A percentile compares a stretch with the other conserved stretches of the same genome.
These are phyloP conservation scores for Platyscelio sp. DNA, from an alignment of 2,888 invertebrate species.

Conservation along the genomic window DNA sequence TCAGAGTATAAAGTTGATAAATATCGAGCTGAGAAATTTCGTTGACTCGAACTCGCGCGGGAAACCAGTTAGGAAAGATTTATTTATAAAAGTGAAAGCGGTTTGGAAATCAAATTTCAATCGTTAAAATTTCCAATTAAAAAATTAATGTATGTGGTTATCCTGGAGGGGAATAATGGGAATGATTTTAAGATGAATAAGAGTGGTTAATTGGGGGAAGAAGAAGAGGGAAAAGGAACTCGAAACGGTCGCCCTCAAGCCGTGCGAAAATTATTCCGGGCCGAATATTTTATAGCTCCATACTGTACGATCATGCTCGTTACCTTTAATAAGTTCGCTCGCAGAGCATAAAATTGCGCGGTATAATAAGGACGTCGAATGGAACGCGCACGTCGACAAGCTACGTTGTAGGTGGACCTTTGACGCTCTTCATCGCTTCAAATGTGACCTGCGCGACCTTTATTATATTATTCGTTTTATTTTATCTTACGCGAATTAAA, in stretches of 20 bases:
- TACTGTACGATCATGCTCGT: conserved; percentile 76
- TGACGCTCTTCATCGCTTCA: conserved; percentile 74
- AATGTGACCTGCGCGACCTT: conserved; percentile 37
- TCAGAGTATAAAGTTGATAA: no score
- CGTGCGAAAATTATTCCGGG: conserved; percentile 66
- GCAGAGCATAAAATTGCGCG: conserved; percentile 76
- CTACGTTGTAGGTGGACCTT: conserved; percentile 78
- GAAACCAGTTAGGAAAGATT: conserved; percentile 40
- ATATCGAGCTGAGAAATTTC: conserved; percentile 35
- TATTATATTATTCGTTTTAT: no score
- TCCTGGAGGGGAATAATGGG: conserved; percentile 14
- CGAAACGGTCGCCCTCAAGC: conserved; percentile 62
- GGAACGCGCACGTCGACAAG: conserved; percentile 67
- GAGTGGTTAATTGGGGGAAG: no score
- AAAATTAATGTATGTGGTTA: no score
- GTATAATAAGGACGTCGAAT: conserved; percentile 74
- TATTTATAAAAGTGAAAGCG: conserved; percentile 65
- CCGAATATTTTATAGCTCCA: conserved; percentile 77
- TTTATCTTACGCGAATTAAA: no score
- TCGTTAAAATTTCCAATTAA: conserved; percentile 53
- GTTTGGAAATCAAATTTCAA: conserved; percentile 63
- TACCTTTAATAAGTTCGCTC: conserved; percentile 80
- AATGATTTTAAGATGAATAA: no score
- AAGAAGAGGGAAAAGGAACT: conserved; percentile 24
- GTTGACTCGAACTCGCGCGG: no score